phyloP scores from a whole-genome alignment of 2,113 vertebrate species.

The Euleptes europaea region DNA sequence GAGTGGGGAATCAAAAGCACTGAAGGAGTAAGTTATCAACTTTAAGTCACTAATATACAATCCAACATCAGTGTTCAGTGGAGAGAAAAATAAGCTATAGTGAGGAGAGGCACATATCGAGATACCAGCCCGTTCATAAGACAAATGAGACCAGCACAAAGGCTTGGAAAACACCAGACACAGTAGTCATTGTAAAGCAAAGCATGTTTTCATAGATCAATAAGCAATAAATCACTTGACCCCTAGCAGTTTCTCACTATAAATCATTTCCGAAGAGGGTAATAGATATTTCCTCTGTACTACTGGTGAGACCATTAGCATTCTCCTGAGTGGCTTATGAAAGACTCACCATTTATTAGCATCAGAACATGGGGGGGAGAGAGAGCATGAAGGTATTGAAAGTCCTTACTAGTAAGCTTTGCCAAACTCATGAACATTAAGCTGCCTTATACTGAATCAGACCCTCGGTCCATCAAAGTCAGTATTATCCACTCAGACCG shows the following conservation, averaged over 20 bases:
- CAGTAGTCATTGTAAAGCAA: conserved; percentile 59
- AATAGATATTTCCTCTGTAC: conserved; percentile 35
- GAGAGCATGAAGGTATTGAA: not conserved
- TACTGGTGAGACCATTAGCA: conserved; percentile 19
- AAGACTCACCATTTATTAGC: not conserved
- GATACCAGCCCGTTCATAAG: conserved; percentile 47
- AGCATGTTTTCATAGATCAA: conserved; percentile 59
- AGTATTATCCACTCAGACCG: too few species aligned
- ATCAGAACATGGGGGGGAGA: not conserved
- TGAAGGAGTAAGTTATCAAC: conserved; percentile 46
- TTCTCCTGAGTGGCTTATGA: not conserved
- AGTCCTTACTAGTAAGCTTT: not conserved
- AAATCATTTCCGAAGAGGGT: conserved; percentile 51
- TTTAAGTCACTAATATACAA: conserved; percentile 52
- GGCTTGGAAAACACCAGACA: conserved; percentile 50
- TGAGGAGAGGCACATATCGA: not conserved
- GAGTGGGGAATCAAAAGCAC: too few species aligned
- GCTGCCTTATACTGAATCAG: too few species aligned
- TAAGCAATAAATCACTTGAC: conserved; percentile 68
- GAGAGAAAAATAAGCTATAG: conserved; percentile 44
- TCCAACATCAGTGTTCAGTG: conserved; percentile 36
- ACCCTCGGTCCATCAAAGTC: too few species aligned
- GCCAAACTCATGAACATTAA: too few species aligned
- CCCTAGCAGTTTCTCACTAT: conserved; percentile 58
- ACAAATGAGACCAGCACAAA: conserved; percentile 50